Evolutionary conservation across 2,888 invertebrate genomes (phyloP), one percentile per base, ranked within the genome.

Genomic region (Cantharis nigra): DNA sequence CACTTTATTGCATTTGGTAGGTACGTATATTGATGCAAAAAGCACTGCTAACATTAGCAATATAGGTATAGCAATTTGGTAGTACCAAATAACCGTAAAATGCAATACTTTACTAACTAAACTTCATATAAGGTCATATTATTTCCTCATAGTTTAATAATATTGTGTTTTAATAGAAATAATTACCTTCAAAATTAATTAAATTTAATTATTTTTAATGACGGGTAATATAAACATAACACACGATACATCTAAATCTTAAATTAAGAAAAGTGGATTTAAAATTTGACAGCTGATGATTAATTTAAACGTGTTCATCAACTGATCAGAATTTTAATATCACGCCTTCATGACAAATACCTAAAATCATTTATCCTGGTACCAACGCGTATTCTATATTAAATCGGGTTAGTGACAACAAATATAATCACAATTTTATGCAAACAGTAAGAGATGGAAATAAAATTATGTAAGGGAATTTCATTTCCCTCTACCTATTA

Each of bases 311-410:
- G 74, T 83, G 81, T 82, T 83, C 83, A 83, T 83, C 82, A 80
- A 79, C 79, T 79, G 83, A 84, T 83, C 81, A 82, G 80, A 84
- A 84, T 84, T 84, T 84, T 84, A 84, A 84, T 84, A 84, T 83
- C 83, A 84, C 84, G 83, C 84, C 82, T 83, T 84, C 84, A 79
- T 83, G 83, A 83, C 84, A 83, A 83, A 83, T 83, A 83, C 81
- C 79, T 78, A 78, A 76, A 81, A 79, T 82, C 79, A 83, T 84
- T 82, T 83, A 83, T 83, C 76, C 75, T 77, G 67, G 79, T 81
- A 80, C 81, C 80, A 79, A 78, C 79, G 76, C 75, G 67, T 78
- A 70, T 69, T 30, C 73, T 72, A 72, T 70, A 69, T 70, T 33
- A 73, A 73, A 75, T 73, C 65, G 72, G 75, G 73, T 63, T 33